A percentile compares a stretch with the other conserved stretches of the same genome.
These are phyloP conservation scores for Chrysomela aeneicollis DNA, from an alignment of 2,888 invertebrate species.

Conservation along the genomic window DNA sequence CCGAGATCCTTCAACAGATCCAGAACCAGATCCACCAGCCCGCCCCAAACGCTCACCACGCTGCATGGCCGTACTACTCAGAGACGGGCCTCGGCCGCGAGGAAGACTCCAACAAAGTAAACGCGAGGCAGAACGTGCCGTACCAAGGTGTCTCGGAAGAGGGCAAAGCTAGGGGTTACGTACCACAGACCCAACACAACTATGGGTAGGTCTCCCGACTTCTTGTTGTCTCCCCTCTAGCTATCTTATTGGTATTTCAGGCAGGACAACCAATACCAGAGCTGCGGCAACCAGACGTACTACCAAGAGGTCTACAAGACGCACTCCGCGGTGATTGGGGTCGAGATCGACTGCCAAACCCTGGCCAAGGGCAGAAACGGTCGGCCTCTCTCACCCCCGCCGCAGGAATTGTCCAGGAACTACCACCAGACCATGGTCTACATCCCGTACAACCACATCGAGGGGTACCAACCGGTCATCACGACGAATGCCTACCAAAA, in stretches of 20 bases:
- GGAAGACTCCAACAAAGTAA: conserved; percentile 52
- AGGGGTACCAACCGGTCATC: conserved; percentile 47
- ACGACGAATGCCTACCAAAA: conserved; percentile 51
- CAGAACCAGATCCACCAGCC: conserved; percentile 72
- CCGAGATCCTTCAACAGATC: conserved; percentile 83
- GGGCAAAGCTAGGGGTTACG: conserved; percentile 46
- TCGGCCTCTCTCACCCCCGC: conserved; percentile 75
- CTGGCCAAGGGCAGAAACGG: conserved; percentile 60
- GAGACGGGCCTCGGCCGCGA: conserved; percentile 63
- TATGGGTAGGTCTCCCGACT: neutral
- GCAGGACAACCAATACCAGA: conserved; percentile 55
- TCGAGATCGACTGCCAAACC: conserved; percentile 55
- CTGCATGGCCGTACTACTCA: conserved; percentile 74
- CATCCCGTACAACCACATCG: conserved; percentile 70
- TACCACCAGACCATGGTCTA: conserved; percentile 75
- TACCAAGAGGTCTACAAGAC: conserved; percentile 46
- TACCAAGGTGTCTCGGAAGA: conserved; percentile 50
- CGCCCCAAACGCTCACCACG: conserved; percentile 59
- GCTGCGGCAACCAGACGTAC: conserved; percentile 61
- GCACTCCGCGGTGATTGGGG: conserved; percentile 26
- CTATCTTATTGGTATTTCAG: conserved; percentile 22
- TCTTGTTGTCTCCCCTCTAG: neutral
- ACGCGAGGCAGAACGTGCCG: conserved; percentile 48
- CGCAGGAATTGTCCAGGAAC: conserved; percentile 66
- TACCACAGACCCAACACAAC: conserved; percentile 38